Base-by-base conservation (phyloP, 2,113 vertebrate species). In the Zeus faber region DNA sequence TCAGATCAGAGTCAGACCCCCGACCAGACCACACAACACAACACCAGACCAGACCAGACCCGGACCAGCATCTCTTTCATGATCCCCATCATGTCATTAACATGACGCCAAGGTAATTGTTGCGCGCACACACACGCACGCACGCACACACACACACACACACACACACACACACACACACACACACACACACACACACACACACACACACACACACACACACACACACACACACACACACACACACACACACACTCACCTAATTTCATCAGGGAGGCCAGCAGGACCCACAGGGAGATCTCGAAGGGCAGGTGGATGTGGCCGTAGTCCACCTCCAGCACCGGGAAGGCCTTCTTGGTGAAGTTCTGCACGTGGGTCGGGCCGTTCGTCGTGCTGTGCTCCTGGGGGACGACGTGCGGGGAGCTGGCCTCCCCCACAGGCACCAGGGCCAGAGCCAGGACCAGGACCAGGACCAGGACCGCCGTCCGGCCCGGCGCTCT, bases 181-280 rank as follows among this genome's bases (percentile, higher is more conserved):
- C 29, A 31, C 29, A 31, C 29, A 33, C 29, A 33, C 29, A 33
- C 29, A 33, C 29, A 33, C 29, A 33, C 29, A 33, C 29, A 33
- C 29, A 33, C 29, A 33, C 29, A 33, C 29, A 33, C 29, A 33
- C 29, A 33, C 29, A 33, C 29, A 33, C 29, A 33, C 29, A 33
- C 29, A 33, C 29, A 33, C 29, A 33, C 6, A 21, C 40, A 43
- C 13, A 18, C 24, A 22, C 16, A 39, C 8, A 35, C 6, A 14
- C 13, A 11, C 33, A 55, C 43, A 62, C 35, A 17, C 5, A 33
- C 25, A 54, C 4, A 84, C 95, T 88, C 81, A 99, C 96, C 96
- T 70, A 99, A 86, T 74, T 99, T 99, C 95, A 99, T 98, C 33
- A 98, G 69, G 24, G 93, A 98, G 24, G 96, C 96, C 47, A 99